Evolutionary conservation across 2,888 invertebrate genomes (phyloP).

Genomic region (Ecdyonurus torrentis): DNA sequence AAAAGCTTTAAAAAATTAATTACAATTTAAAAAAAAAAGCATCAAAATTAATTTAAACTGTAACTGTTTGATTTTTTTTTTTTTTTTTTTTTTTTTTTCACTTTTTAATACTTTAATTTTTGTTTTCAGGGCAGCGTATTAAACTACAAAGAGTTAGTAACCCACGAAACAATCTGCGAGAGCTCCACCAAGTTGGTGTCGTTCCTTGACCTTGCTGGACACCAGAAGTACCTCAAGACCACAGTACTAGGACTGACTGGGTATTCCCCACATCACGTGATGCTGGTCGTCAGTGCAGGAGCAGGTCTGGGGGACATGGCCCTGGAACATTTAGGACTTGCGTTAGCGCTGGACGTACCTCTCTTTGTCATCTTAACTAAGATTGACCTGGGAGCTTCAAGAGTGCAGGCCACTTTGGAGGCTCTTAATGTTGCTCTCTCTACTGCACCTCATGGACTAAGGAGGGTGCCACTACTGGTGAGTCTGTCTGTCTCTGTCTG

Average conservation of each 20-base stretch:
- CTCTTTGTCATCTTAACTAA: slow-evolving; percentile 91
- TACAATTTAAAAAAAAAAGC: no score
- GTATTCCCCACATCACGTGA: slow-evolving; percentile 80
- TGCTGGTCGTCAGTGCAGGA: slow-evolving; percentile 66
- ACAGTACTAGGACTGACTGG: slow-evolving; percentile 89
- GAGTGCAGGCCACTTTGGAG: slow-evolving; percentile 21
- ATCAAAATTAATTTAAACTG: no score
- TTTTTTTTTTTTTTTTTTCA: no score
- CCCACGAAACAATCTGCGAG: slow-evolving; percentile 87
- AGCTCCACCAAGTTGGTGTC: slow-evolving; percentile 84
- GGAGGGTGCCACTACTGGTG: slow-evolving; percentile 45
- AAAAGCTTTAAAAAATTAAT: no score
- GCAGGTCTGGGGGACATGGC: slow-evolving; percentile 69
- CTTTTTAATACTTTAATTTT: slow-evolving; percentile 8
- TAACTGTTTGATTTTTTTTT: no score
- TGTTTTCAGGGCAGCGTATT: slow-evolving; percentile 54
- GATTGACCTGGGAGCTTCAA: slow-evolving; percentile 55
- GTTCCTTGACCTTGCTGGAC: slow-evolving; percentile 90
- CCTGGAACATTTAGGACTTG: slow-evolving; percentile 78
- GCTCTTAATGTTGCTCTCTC: slow-evolving; percentile 16
- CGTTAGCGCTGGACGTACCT: slow-evolving; percentile 65
- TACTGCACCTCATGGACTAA: slow-evolving; percentile 11
- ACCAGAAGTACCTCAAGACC: slow-evolving; percentile 87
- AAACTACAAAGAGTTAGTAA: slow-evolving; percentile 77
- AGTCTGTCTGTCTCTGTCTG: no score